A percentile compares a stretch with the other conserved stretches of the same genome.
Conservation (phyloP, 2,888 invertebrate genomes). For the Chromoteleia sp. region DNA sequence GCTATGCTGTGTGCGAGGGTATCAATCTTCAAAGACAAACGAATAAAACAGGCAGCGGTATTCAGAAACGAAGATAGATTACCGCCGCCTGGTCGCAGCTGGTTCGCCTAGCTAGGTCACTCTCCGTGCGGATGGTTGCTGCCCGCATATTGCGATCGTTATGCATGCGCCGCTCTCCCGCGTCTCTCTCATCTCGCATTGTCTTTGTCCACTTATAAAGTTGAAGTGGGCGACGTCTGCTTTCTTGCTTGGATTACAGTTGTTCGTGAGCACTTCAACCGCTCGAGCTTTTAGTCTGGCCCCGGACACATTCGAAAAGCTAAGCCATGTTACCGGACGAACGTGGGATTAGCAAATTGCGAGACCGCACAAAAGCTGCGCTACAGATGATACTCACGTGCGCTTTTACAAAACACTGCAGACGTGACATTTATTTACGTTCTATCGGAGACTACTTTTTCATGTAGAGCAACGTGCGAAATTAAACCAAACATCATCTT, state of each 20-base stretch:
- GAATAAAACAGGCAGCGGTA: constrained; percentile 77
- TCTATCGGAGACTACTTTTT: constrained; percentile 30
- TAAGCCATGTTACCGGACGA: constrained; percentile 53
- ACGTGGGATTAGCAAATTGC: constrained; percentile 63
- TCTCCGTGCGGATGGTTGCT: constrained; percentile 69
- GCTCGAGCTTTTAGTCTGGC: constrained; percentile 52
- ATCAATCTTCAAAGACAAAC: constrained; percentile 79
- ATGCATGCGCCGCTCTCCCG: constrained; percentile 62
- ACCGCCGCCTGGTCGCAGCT: constrained; percentile 74
- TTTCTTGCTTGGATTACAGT: constrained; percentile 65
- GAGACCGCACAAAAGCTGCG: constrained; percentile 53
- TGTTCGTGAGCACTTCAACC: constrained; percentile 49
- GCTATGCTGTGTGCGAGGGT: constrained; percentile 58
- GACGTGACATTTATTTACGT: constrained; percentile 51
- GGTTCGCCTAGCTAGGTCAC: constrained; percentile 71
- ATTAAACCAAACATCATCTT: constrained; percentile 40
- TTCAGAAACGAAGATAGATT: constrained; percentile 79
- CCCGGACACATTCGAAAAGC: constrained; percentile 51
- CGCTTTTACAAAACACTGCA: constrained; percentile 26
- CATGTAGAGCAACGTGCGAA: constrained; percentile 1
- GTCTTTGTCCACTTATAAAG: constrained; percentile 66
- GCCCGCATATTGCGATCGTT: constrained; percentile 75
- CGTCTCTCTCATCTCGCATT: constrained; percentile 60
- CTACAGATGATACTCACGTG: constrained; percentile 45
- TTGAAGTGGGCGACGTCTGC: constrained; percentile 60